Evolutionary conservation across 2,888 invertebrate genomes (phyloP), one percentile per base, ranked within the genome.

Genomic region (Agrotis exclamationis): DNA sequence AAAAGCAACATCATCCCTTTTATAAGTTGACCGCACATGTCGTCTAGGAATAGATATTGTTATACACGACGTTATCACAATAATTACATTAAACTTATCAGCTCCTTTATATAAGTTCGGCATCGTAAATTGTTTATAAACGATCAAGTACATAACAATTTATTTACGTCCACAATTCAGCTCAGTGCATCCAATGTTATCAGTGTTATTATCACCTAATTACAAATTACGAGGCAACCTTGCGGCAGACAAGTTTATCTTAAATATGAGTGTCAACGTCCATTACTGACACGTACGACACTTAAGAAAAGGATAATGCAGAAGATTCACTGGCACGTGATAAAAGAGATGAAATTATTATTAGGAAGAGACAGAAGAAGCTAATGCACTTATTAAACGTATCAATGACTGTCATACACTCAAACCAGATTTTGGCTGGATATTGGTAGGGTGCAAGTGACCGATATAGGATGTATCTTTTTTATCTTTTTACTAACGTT

Each of bases 211-310:
- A 84, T 84, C 83, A 71, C 45, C 48, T 76, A 71, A 75, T 78
- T 70, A 84, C 77, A 76, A 82, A 82, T 77, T 76, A 80, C 60
- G 75, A 73, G 33, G 20, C 60, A 78, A 76, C 74, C 82, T 74
- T 82, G 76, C 44, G 53, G n/a, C 33, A 59, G 66, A 74, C 82
- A 78, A 65, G 72, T 82, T 84, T 82, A 84, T 84, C 84, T 72
- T 76, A 72, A 82, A 70, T 74, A 78, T 76, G 58, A 73, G 71
- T 78, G 76, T 78, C 76, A 82, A 75, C 65, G 77, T 65, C 53
- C 74, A 83, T 79, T 79, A 67, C 9, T 57, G 14, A 24, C 16
- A 65, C 20, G n/a, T n/a, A n/a, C n/a, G n/a, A 18, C 1, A 68
- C 2, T 45, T 58, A 22, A 28, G 18, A 63, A 59, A 16, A 20